These are phyloP conservation scores for Mus minutoides DNA, from an alignment of 2,797 vertebrate genomes.

Conservation along the genomic window DNA sequence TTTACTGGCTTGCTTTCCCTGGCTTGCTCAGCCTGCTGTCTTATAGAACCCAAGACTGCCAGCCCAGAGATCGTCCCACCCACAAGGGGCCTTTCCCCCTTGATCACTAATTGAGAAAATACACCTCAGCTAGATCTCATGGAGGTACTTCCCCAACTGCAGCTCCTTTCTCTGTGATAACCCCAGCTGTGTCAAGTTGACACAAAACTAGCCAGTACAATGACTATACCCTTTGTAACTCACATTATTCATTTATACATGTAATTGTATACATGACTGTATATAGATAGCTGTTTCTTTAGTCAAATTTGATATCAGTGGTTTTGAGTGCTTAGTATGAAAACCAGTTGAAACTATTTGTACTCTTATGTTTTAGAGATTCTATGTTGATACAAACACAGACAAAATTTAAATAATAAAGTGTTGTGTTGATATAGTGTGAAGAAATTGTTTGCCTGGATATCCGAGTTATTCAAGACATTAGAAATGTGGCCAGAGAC, in stretches of 20 bases:
- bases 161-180: no score
- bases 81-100: no score
- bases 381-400: neutral
- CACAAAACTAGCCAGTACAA: no score
- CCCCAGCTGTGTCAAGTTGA: no score
- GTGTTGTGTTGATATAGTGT: neutral
- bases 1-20: no score
- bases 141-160: no score
- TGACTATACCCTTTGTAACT: neutral
- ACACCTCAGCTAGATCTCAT: no score
- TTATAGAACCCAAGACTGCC: no score
- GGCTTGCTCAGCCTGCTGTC: no score
- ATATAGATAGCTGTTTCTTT: neutral
- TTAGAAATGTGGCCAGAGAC: neutral
- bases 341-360: neutral
- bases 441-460: neutral
- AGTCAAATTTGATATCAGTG: neutral
- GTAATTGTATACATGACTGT: neutral
- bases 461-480: neutral
- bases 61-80: no score
- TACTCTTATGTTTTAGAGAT: neutral
- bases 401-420: neutral
- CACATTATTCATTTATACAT: neutral
- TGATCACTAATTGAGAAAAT: no score
- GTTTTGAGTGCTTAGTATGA: neutral